Percentiles rank a stretch among this genome's conserved stretches.
Conservation (phyloP, 1,140 invertebrate genomes). For the Bradynema listronoti region DNA sequence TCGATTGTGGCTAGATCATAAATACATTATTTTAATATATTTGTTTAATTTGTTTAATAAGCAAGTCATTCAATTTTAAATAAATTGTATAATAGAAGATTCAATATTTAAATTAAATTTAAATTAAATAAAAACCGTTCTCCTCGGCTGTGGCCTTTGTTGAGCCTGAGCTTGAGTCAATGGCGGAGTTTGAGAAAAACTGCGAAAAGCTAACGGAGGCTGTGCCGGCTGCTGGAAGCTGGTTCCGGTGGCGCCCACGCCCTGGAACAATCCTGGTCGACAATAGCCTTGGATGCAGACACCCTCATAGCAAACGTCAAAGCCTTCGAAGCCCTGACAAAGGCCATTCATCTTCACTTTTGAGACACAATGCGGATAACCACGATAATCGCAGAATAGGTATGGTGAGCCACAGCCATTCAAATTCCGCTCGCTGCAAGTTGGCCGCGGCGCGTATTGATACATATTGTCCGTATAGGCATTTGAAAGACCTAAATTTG, state of each 20-base stretch:
- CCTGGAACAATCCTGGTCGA: conserved; percentile 20
- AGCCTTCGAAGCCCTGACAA: conserved; percentile 52
- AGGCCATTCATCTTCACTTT: conserved; percentile 44
- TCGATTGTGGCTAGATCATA: conserved; percentile 23
- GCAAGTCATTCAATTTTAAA: too few species aligned
- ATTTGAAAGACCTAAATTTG: conserved; percentile 49
- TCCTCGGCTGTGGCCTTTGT: neutral
- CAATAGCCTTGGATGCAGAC: conserved; percentile 44
- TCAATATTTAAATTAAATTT: neutral
- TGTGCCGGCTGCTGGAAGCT: conserved; percentile 1
- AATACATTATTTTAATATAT: too few species aligned
- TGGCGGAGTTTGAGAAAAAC: too few species aligned
- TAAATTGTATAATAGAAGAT: neutral
- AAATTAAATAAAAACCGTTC: neutral
- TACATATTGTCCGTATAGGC: conserved; percentile 56
- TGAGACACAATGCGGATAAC: conserved; percentile 48
- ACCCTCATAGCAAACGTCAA: conserved; percentile 47
- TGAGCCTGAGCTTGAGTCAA: too few species aligned
- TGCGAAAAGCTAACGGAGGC: neutral
- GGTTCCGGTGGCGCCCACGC: neutral
- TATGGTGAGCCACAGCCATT: conserved; percentile 73
- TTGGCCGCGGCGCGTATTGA: conserved; percentile 47
- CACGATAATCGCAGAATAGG: conserved; percentile 45
- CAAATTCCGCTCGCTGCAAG: conserved; percentile 72
- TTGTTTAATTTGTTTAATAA: too few species aligned